Conservation (phyloP, 2,888 invertebrate species). For the Matsumyia berberina region DNA sequence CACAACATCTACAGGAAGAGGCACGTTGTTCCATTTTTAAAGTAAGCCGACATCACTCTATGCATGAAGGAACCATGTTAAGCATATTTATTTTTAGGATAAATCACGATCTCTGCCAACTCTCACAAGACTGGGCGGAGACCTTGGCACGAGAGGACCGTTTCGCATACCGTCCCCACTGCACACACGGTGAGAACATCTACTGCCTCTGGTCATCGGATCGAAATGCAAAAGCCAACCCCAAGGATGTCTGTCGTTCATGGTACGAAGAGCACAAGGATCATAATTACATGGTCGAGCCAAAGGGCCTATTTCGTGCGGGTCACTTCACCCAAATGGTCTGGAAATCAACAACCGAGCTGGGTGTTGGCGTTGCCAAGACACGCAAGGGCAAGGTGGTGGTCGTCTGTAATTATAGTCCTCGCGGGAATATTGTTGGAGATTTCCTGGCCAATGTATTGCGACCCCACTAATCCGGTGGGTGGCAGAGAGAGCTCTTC, state of each 20-base stretch:
- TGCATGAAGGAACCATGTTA: neutral
- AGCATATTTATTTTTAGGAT: constrained; percentile 81
- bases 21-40: constrained; percentile 86
- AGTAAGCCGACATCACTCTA: constrained; percentile 80
- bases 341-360: constrained; percentile 88
- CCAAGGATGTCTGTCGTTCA: constrained; percentile 85
- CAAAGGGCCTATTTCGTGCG: constrained; percentile 84
- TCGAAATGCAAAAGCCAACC: constrained; percentile 85
- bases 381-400: constrained; percentile 91
- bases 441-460: constrained; percentile 78
- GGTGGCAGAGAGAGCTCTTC: constrained; percentile 1
- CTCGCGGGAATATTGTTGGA: constrained; percentile 79
- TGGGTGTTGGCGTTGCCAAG: constrained; percentile 90
- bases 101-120: constrained; percentile 87
- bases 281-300: constrained; percentile 85
- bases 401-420: constrained; percentile 86
- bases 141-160: constrained; percentile 87
- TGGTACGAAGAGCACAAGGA: constrained; percentile 87
- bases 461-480: constrained; percentile 72
- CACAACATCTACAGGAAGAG: constrained; percentile 87
- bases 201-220: constrained; percentile 86
- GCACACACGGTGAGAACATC: constrained; percentile 87
- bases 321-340: constrained; percentile 91
- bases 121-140: constrained; percentile 90
- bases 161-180: constrained; percentile 88